phyloP scores from a whole-genome alignment of 1,140 invertebrate genomes.

The Sarcophaga bullata region DNA sequence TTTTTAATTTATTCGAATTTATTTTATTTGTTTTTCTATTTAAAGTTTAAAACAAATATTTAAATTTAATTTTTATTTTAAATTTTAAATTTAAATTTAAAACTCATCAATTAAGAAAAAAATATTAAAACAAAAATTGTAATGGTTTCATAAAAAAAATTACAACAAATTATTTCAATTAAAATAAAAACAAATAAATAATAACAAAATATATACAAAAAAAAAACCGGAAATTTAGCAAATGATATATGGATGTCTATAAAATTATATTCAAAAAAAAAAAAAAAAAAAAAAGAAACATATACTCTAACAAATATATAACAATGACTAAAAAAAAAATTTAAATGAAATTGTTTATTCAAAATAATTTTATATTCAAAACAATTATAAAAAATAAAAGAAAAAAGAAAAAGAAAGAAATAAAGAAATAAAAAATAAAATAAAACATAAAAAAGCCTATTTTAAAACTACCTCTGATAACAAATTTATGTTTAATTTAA shows the following conservation, averaged over 20 bases:
- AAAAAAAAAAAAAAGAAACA: not conserved
- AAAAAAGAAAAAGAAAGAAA: not conserved
- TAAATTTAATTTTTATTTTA: not conserved
- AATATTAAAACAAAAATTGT: not conserved
- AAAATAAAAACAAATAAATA: not conserved
- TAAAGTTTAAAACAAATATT: conserved; percentile 8
- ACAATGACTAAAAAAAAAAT: not conserved
- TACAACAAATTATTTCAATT: conserved; percentile 16
- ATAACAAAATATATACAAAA: not conserved
- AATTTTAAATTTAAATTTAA: too few species aligned
- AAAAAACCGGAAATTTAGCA: not conserved
- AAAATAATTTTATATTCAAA: not conserved
- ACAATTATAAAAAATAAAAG: not conserved
- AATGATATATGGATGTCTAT: not conserved
- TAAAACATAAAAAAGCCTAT: not conserved
- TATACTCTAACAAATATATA: not conserved
- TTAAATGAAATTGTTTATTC: not conserved
- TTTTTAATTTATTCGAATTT: too few species aligned
- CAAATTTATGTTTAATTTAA: conserved; percentile 21
- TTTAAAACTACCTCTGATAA: conserved; percentile 24
- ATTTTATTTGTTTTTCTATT: not conserved
- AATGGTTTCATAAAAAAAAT: not conserved
- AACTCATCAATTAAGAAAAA: not conserved
- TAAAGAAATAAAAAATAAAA: not conserved
- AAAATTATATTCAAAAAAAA: not conserved